Percentiles rank a stretch among this genome's conserved stretches.
These are phyloP conservation scores for Microctonus aethiopoides DNA, from an alignment of 2,888 invertebrate species.

Conservation along the genomic window DNA sequence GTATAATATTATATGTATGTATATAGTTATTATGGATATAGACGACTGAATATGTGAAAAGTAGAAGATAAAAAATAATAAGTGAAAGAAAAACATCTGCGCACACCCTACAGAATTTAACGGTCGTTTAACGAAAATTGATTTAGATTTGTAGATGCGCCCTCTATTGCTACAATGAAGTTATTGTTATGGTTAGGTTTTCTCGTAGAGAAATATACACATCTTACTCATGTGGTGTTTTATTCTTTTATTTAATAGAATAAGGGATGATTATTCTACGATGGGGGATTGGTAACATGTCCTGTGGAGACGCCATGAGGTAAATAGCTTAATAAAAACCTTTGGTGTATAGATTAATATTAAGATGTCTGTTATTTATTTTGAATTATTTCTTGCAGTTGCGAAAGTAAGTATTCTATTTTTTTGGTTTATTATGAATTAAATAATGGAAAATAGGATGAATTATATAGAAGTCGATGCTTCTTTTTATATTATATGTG, in stretches of 20 bases:
- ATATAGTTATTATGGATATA: no score
- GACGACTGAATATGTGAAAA: constrained; percentile 46
- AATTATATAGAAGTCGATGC: no score
- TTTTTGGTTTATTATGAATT: no score
- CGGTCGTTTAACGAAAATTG: constrained; percentile 52
- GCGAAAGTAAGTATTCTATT: no score
- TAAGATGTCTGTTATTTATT: neutral
- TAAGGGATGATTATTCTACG: neutral
- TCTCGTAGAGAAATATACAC: neutral
- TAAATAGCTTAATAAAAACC: no score
- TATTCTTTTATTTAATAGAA: neutral
- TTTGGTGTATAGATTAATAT: neutral
- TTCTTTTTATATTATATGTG: no score
- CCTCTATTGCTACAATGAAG: constrained; percentile 40
- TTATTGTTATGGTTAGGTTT: constrained; percentile 40
- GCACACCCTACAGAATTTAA: constrained; percentile 54
- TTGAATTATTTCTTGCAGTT: no score
- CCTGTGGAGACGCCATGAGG: neutral
- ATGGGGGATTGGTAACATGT: no score
- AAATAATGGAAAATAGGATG: no score
- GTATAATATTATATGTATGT: no score
- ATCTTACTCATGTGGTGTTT: constrained; percentile 5
- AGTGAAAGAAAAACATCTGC: constrained; percentile 49
- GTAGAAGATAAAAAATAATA: constrained; percentile 28
- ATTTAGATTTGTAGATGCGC: constrained; percentile 47